Evolutionary conservation across 1,140 invertebrate genomes (phyloP).

Genomic region (Dermatophagoides farinae): DNA sequence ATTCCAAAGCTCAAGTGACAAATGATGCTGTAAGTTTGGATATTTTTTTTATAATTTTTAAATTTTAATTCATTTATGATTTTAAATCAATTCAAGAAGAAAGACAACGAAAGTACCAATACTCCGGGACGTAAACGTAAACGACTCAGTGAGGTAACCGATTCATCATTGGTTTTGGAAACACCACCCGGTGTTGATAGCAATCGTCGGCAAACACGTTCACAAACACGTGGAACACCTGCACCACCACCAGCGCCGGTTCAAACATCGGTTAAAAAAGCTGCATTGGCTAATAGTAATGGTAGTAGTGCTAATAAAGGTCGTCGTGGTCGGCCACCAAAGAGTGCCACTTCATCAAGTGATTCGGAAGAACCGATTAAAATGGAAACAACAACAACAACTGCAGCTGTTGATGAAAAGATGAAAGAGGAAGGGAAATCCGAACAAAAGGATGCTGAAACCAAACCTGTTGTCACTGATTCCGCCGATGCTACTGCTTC

Average conservation of each 20-base stretch:
- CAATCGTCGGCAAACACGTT: constrained; percentile 2
- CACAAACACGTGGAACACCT: constrained; percentile 3
- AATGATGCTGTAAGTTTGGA: not conserved
- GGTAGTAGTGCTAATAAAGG: not conserved
- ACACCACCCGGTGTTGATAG: not conserved
- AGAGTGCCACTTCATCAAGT: not conserved
- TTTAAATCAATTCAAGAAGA: not conserved
- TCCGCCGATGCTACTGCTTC: not conserved
- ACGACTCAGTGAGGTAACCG: not conserved
- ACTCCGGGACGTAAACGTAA: not conserved
- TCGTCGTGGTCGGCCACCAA: constrained; percentile 1
- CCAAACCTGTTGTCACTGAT: not conserved
- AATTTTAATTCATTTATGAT: not conserved
- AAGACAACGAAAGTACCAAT: not conserved
- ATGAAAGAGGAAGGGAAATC: not conserved
- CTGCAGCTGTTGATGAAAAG: not conserved
- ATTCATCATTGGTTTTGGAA: not conserved
- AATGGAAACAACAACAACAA: not conserved
- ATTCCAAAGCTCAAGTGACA: not conserved
- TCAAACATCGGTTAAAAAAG: not conserved
- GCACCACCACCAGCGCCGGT: not conserved
- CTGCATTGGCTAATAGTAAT: not conserved
- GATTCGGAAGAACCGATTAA: not conserved
- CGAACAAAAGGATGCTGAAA: not conserved
- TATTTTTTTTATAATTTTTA: not conserved